Base-by-base conservation (phyloP, 64 coral and sea anemone genomes). In the Catalaphyllia jardinei region DNA sequence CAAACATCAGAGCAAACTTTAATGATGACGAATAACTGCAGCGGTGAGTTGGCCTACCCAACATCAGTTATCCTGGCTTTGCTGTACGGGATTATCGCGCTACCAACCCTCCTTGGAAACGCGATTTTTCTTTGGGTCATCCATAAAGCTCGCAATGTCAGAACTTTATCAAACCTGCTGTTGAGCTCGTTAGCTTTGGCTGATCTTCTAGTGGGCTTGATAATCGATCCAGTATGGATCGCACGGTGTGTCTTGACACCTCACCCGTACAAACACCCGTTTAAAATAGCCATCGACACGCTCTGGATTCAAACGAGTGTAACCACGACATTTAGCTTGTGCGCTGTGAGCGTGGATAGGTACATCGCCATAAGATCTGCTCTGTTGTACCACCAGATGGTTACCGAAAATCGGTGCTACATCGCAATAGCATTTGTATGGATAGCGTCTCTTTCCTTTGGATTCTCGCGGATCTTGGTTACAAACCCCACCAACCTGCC, bases 221-320 rank as follows among this genome's bases (percentile, higher is more conserved):
- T 95, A 4, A 91, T 95, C 20, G 86, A 95, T 73, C 93, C 93
- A 12, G 69, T 95, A 35, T 92, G 90, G 77, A 88, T 95, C 20
- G 89, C 84, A 30, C 86, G 90, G 29, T 92, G 89, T 38, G 59
- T 95, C 18, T 52, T 74, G 49, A 71, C 76, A 42, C 55, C 76
- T 38, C 91, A 80, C 8, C 86, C 89, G 22, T 81, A 78, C 35
- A 60, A 75, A 15, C 77, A 95, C 8, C 88, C 88, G 18, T 62
- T 89, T 49, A 78, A 89, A 29, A 89, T 89, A 20, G 77, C 76
- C 25, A 89, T 89, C 35, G 88, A 78, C 17, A n/a, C 25, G 7
- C 60, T 89, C 16, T 89, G 73, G 76, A 77, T 88, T 38, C 86
- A 88, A 25, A 88, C 86, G 10, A 39, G 71, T 51, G 52, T 77